Percentiles rank a stretch among this genome's conserved stretches.
phyloP scores from a whole-genome alignment of 2,113 vertebrate species.

The Mesoclemmys tuberculata region DNA sequence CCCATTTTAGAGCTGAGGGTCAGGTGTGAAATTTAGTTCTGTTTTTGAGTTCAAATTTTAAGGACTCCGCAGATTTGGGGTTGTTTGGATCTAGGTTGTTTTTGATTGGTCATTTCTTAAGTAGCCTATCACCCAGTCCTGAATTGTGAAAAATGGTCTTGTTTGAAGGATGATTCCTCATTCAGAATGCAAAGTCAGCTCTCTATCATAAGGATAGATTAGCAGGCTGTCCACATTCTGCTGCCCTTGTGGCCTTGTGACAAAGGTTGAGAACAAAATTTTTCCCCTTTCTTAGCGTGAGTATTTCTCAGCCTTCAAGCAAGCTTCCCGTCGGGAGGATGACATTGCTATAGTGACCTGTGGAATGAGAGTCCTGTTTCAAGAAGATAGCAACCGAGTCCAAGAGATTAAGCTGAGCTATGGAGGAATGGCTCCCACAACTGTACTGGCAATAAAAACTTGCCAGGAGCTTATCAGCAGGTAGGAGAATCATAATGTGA shows the following conservation, averaged over 20 bases:
- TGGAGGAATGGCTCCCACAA: slow-evolving; percentile 93
- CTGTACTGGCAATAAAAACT: slow-evolving; percentile 85
- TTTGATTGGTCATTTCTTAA: background rate
- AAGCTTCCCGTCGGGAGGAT: slow-evolving; percentile 92
- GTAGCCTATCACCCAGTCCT: background rate
- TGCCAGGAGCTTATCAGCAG: slow-evolving; percentile 79
- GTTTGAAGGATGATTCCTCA: background rate
- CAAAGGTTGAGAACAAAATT: background rate
- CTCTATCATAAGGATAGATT: background rate
- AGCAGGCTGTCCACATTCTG: background rate
- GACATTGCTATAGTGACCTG: slow-evolving; percentile 95
- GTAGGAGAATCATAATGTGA: slow-evolving; percentile 64
- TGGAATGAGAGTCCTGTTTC: slow-evolving; percentile 90
- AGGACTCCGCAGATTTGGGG: background rate
- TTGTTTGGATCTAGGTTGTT: background rate
- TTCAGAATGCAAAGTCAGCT: background rate
- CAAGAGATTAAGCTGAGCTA: slow-evolving; percentile 88
- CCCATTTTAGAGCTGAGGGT: background rate
- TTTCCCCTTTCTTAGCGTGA: slow-evolving; percentile 80
- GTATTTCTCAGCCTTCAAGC: slow-evolving; percentile 94
- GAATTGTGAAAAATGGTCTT: background rate
- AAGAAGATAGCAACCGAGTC: slow-evolving; percentile 74
- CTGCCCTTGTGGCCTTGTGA: background rate
- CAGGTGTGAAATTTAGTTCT: background rate
- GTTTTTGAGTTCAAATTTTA: background rate